phyloP scores from a whole-genome alignment of 2,888 invertebrate species.

The Eulithis testata region DNA sequence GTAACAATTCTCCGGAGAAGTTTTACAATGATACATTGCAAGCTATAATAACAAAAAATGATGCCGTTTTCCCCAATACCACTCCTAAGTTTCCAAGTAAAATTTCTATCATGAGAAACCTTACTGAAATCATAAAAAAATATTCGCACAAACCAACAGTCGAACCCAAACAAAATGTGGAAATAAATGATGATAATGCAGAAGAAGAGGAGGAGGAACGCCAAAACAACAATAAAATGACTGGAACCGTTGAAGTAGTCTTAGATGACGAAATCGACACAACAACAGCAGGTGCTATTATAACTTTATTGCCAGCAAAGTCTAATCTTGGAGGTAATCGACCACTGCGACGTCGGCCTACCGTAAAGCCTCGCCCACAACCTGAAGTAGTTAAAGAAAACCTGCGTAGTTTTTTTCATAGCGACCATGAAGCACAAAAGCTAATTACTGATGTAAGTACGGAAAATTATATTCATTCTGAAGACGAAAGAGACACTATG shows the following conservation, averaged over 20 bases:
- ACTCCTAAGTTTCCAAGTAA: constrained; percentile 74
- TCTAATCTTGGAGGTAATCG: constrained; percentile 91
- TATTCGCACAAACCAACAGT: constrained; percentile 77
- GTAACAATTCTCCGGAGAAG: constrained; percentile 77
- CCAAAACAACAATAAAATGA: constrained; percentile 64
- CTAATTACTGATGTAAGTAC: constrained; percentile 58
- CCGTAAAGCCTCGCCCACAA: constrained; percentile 61
- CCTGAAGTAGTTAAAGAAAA: constrained; percentile 62
- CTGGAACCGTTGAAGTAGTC: constrained; percentile 76
- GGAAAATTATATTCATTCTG: constrained; percentile 56
- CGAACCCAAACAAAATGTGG: constrained; percentile 27
- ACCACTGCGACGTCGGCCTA: constrained; percentile 87
- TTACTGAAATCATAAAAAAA: constrained; percentile 87
- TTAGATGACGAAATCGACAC: constrained; percentile 71
- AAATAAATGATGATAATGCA: constrained; percentile 41
- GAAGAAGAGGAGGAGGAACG: constrained; percentile 57
- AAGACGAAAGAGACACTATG: constrained; percentile 50
- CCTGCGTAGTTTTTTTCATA: constrained; percentile 64
- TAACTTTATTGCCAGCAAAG: constrained; percentile 90
- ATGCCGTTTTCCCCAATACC: constrained; percentile 72
- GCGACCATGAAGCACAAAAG: constrained; percentile 58
- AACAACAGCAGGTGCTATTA: constrained; percentile 67
- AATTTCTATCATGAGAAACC: constrained; percentile 83
- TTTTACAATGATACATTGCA: constrained; percentile 86
- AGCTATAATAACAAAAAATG: constrained; percentile 86